phyloP scores from a whole-genome alignment of 1,140 invertebrate genomes.

The Heliconius himera region DNA sequence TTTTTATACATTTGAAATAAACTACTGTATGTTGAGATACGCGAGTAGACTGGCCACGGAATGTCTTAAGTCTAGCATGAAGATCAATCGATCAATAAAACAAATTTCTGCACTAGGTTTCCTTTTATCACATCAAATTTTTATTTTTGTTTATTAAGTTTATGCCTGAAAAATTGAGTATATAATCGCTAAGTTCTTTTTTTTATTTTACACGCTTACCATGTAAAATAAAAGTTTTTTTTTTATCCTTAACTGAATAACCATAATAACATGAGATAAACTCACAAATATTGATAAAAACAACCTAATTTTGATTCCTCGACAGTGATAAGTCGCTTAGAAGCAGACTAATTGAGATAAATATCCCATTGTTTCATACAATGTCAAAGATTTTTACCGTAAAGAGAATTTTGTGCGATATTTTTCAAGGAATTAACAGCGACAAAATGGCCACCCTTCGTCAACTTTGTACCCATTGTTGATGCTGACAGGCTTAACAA shows the following conservation, averaged over 20 bases:
- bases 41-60: too few relatives aligned
- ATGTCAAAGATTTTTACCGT: constrained; percentile 9
- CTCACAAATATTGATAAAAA: background rate
- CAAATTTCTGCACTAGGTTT: too few relatives aligned
- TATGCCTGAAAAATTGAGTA: too few relatives aligned
- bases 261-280: background rate
- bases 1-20: too few relatives aligned
- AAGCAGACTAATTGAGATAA: background rate
- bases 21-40: too few relatives aligned
- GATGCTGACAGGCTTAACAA: constrained; percentile 26
- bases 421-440: constrained; percentile 41
- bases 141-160: too few relatives aligned
- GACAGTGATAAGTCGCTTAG: background rate
- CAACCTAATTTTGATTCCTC: background rate
- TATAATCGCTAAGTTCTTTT: background rate
- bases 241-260: background rate
- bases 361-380: background rate
- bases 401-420: constrained; percentile 16
- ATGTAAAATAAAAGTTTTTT: too few relatives aligned
- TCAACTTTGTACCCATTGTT: constrained; percentile 40
- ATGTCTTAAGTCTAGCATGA: too few relatives aligned
- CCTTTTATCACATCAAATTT: too few relatives aligned
- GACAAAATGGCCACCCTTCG: constrained; percentile 47
- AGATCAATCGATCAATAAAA: too few relatives aligned
- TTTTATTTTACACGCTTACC: too few relatives aligned